Evolutionary conservation across 1,140 invertebrate species (phyloP).

Genomic region (Druon quercuslanigerum): DNA sequence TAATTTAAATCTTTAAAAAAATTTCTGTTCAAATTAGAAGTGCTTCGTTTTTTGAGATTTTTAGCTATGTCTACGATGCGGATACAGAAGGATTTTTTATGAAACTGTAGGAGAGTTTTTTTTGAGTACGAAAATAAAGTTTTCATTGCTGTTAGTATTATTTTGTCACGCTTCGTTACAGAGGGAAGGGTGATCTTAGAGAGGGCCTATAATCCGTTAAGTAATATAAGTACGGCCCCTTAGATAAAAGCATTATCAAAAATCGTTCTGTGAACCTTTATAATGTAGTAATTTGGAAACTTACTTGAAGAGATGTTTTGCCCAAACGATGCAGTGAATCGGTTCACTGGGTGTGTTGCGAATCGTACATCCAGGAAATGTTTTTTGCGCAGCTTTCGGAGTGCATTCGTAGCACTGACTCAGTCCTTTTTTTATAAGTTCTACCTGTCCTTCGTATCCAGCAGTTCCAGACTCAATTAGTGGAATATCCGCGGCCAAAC

Average conservation of each 20-base stretch:
- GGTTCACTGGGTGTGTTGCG: slow-evolving; percentile 99
- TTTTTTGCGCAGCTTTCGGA: slow-evolving; percentile 93
- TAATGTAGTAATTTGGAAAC: slow-evolving; percentile 56
- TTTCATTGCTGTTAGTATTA: too few relatives aligned
- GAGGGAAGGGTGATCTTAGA: too few relatives aligned
- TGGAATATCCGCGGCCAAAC: slow-evolving; percentile 94
- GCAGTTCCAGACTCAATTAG: slow-evolving; percentile 98
- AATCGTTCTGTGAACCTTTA: slow-evolving; percentile 33
- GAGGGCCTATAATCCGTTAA: too few relatives aligned
- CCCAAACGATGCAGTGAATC: slow-evolving; percentile 99
- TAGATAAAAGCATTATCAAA: background rate
- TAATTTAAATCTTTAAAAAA: too few relatives aligned
- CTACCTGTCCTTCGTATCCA: slow-evolving; percentile 96
- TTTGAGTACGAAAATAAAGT: too few relatives aligned
- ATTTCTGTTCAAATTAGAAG: too few relatives aligned
- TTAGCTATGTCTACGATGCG: too few relatives aligned
- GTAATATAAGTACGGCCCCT: too few relatives aligned
- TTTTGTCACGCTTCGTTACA: too few relatives aligned
- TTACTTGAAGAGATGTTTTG: slow-evolving; percentile 99
- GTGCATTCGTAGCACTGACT: slow-evolving; percentile 99
- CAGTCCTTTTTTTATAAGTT: slow-evolving; percentile 89
- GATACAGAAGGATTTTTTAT: too few relatives aligned
- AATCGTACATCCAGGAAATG: slow-evolving; percentile 98
- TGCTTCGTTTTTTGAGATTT: too few relatives aligned
- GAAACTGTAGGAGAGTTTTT: too few relatives aligned